Evolutionary conservation across 2,113 vertebrate genomes (phyloP).

Genomic region (Onychostoma macrolepis): DNA sequence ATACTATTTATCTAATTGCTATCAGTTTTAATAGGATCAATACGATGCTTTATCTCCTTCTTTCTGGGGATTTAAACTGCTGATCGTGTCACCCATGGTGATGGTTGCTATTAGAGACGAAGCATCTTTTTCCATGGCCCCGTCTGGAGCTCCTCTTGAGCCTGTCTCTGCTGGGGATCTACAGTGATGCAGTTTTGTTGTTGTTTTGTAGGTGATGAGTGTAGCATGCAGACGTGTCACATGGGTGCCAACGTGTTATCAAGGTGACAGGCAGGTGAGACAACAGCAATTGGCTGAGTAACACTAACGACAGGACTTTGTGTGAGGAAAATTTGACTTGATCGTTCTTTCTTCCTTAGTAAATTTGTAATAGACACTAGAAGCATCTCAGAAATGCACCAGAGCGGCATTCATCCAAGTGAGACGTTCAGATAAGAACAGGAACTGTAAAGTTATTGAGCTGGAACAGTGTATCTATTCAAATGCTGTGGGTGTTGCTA

Average conservation of each 20-base stretch:
- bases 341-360: background rate
- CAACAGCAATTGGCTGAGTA: background rate
- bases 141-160: constrained; percentile 10
- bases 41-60: background rate
- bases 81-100: constrained; percentile 12
- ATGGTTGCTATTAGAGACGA: constrained; percentile 19
- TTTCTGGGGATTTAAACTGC: background rate
- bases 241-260: constrained; percentile 25
- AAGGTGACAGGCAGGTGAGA: constrained; percentile 64
- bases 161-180: constrained; percentile 38
- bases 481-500: background rate
- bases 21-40: background rate
- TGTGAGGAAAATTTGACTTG: background rate
- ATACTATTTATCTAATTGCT: background rate
- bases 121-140: background rate
- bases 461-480: background rate
- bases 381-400: constrained; percentile 38
- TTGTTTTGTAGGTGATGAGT: constrained; percentile 1
- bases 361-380: background rate
- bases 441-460: background rate
- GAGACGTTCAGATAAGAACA: constrained; percentile 27
- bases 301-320: background rate
- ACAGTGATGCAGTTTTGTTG: background rate
- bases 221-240: constrained; percentile 62
- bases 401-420: constrained; percentile 14